A percentile compares a stretch with the other conserved stretches of the same genome.
Conservation (phyloP, 2,888 invertebrate genomes). For the Pandemis cinnamomeana region DNA sequence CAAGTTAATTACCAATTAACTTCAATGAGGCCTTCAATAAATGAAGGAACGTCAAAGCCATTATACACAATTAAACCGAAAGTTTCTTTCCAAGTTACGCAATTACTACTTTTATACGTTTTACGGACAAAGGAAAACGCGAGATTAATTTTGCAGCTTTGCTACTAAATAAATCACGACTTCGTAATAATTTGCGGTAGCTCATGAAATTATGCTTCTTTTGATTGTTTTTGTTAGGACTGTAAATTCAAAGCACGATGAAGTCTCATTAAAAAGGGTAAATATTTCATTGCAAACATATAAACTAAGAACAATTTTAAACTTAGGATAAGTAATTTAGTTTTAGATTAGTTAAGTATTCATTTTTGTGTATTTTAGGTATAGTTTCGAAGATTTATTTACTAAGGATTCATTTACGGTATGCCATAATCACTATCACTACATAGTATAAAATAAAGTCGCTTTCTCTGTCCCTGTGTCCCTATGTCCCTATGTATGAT, state of each 20-base stretch:
- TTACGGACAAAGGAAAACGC: constrained; percentile 19
- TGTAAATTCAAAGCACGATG: not conserved
- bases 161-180: constrained; percentile 25
- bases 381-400: too few species aligned
- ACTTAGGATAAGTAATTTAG: not conserved
- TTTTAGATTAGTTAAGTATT: too few species aligned
- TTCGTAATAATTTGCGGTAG: constrained; percentile 27
- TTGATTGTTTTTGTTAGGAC: constrained; percentile 6
- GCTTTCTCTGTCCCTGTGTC: too few species aligned
- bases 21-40: constrained; percentile 28
- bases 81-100: constrained; percentile 31
- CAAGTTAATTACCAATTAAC: constrained; percentile 33
- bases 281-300: not conserved
- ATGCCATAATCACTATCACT: too few species aligned
- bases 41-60: constrained; percentile 29
- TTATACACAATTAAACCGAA: constrained; percentile 33
- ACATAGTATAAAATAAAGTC: too few species aligned
- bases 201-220: constrained; percentile 22
- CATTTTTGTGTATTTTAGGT: too few species aligned
- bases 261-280: not conserved
- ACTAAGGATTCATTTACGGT: too few species aligned
- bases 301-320: not conserved
- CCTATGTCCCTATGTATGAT: too few species aligned
- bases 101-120: constrained; percentile 30
- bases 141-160: constrained; percentile 30